These are phyloP conservation scores for Corythaeola cristata DNA, from an alignment of 2,113 vertebrate species.

Conservation along the genomic window DNA sequence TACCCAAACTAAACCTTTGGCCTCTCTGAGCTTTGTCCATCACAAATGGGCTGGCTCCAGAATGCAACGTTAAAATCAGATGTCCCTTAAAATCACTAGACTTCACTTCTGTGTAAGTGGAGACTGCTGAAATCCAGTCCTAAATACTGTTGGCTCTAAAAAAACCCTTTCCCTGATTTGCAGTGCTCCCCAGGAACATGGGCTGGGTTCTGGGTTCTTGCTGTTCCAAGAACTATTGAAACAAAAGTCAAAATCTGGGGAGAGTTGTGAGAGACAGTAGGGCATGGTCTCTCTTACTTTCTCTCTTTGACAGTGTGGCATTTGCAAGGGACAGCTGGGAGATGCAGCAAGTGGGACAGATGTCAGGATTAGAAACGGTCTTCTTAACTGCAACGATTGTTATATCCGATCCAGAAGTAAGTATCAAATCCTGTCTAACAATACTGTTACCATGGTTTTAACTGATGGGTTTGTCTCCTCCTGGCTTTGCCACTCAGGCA, in stretches of 20 bases:
- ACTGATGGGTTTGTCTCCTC: not conserved
- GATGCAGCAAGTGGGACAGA: constrained; percentile 92
- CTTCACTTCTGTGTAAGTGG: not conserved
- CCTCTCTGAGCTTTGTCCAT: not conserved
- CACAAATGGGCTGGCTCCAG: not conserved
- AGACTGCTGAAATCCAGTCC: not conserved
- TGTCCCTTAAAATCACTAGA: not conserved
- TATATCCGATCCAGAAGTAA: constrained; percentile 95
- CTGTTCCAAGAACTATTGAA: not conserved
- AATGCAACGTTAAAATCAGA: not conserved
- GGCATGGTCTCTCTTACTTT: not conserved
- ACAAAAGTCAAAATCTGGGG: not conserved
- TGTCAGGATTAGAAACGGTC: constrained; percentile 92
- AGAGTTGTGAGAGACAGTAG: not conserved
- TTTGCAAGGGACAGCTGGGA: constrained; percentile 94
- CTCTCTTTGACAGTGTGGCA: constrained; percentile 83
- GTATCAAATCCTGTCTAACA: constrained; percentile 34
- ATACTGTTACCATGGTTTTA: not conserved
- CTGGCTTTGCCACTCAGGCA: not conserved
- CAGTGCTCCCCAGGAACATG: not conserved
- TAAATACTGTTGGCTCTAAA: not conserved
- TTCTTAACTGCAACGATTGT: constrained; percentile 96
- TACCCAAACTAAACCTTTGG: not conserved
- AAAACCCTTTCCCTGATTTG: not conserved
- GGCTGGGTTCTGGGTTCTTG: not conserved